A percentile compares a stretch with the other conserved stretches of the same genome.
These are phyloP conservation scores for Brachionus rubens DNA, from an alignment of 1,140 invertebrate species.

Conservation along the genomic window DNA sequence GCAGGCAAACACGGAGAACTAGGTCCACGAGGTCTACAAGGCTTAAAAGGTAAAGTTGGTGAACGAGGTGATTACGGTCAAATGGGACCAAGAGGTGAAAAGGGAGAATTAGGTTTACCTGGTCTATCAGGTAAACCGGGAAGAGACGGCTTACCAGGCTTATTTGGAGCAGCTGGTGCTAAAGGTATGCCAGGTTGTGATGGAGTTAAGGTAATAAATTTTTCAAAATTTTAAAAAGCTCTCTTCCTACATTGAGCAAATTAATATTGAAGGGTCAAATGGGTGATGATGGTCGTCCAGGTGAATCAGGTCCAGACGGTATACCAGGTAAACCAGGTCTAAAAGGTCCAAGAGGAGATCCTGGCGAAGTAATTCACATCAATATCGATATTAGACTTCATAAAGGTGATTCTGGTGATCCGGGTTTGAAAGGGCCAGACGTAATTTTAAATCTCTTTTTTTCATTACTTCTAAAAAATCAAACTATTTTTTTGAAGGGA, in stretches of 20 bases:
- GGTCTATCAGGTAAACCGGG: constrained; percentile 33
- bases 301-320: constrained; percentile 37
- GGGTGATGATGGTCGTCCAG: background rate
- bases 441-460: background rate
- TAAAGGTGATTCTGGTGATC: constrained; percentile 18
- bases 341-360: constrained; percentile 22
- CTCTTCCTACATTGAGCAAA: background rate
- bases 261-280: background rate
- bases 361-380: constrained; percentile 18
- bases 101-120: constrained; percentile 48
- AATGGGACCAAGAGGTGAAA: constrained; percentile 38
- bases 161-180: background rate
- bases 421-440: background rate
- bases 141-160: constrained; percentile 20
- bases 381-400: background rate
- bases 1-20: constrained; percentile 49
- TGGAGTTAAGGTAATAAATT: constrained; percentile 32
- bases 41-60: constrained; percentile 10
- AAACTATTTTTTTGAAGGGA: background rate
- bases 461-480: background rate
- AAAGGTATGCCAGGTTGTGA: constrained; percentile 41
- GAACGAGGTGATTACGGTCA: constrained; percentile 16
- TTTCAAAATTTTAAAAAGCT: background rate
- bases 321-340: constrained; percentile 20
- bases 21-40: constrained; percentile 1